phyloP scores from a whole-genome alignment of 2,113 vertebrate genomes.

The Anguilla rostrata region DNA sequence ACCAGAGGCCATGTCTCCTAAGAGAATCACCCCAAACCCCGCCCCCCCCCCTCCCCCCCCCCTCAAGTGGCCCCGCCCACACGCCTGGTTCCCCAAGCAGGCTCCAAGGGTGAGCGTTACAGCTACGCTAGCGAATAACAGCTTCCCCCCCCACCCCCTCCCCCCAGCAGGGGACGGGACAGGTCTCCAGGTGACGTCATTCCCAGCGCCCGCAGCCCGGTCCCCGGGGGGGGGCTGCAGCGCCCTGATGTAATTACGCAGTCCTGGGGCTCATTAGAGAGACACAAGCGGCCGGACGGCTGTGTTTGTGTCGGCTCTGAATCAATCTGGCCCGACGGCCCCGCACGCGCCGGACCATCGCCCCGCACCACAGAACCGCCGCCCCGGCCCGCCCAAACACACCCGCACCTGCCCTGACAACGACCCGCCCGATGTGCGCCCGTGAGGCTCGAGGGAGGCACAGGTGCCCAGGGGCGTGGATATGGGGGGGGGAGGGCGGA shows the following conservation, averaged over 20 bases:
- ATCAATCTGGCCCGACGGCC: conserved; percentile 27
- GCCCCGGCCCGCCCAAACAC: background rate
- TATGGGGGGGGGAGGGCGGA: background rate
- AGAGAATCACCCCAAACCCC: background rate
- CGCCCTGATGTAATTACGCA: conserved; percentile 35
- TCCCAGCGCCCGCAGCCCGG: conserved; percentile 8
- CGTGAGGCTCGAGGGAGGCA: background rate
- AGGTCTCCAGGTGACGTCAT: conserved; percentile 24
- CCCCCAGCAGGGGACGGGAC: background rate
- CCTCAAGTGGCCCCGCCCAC: background rate
- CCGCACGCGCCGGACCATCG: background rate
- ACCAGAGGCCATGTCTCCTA: too few species aligned
- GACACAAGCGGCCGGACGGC: conserved; percentile 14
- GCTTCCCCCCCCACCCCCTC: background rate
- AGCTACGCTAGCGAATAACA: conserved; percentile 13
- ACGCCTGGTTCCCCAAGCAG: background rate
- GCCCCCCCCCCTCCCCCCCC: too few species aligned
- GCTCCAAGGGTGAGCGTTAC: background rate
- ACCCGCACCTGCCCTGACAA: too few species aligned
- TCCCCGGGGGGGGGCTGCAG: conserved; percentile 18
- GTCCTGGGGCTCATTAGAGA: background rate
- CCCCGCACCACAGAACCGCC: background rate
- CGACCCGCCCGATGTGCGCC: too few species aligned
- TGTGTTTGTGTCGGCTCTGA: conserved; percentile 30
- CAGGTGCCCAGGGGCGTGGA: background rate